Conservation (phyloP, 2,113 vertebrate genomes). For the Plotosus lineatus region DNA sequence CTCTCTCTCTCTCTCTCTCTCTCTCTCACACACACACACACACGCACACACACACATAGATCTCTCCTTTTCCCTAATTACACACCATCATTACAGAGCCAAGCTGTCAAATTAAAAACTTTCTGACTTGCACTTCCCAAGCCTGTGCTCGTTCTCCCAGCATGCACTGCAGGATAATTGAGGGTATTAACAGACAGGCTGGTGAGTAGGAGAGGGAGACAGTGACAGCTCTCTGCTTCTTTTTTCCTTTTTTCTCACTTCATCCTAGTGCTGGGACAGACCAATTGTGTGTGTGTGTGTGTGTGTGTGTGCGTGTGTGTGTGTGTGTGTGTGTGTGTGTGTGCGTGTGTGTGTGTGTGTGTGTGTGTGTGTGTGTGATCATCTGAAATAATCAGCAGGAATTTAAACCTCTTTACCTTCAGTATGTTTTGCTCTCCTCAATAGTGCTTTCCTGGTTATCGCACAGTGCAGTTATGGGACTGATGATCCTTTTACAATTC, state of each 20-base stretch:
- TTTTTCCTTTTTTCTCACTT: constrained; percentile 62
- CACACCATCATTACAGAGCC: constrained; percentile 64
- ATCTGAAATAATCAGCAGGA: constrained; percentile 72
- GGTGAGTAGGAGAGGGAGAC: constrained; percentile 66
- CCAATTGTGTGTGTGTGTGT: constrained; percentile 63
- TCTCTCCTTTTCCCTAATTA: constrained; percentile 52
- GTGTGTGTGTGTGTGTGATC: constrained; percentile 44
- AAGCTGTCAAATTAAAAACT: constrained; percentile 74
- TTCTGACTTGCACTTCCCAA: constrained; percentile 64
- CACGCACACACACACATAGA: constrained; percentile 3
- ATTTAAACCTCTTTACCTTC: constrained; percentile 76
- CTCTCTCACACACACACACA: neutral
- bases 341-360: neutral
- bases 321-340: neutral
- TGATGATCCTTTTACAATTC: no score
- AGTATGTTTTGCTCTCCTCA: constrained; percentile 69
- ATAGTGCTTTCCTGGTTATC: constrained; percentile 74
- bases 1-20: neutral
- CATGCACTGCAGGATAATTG: constrained; percentile 73
- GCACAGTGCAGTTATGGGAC: no score
- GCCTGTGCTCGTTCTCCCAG: constrained; percentile 63
- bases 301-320: constrained; percentile 8
- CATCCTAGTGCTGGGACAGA: constrained; percentile 53
- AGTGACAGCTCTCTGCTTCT: constrained; percentile 66
- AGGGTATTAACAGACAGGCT: constrained; percentile 73